A percentile compares a stretch with the other conserved stretches of the same genome.
phyloP scores from a whole-genome alignment of 1,140 invertebrate species.

The Papilio dardanus region DNA sequence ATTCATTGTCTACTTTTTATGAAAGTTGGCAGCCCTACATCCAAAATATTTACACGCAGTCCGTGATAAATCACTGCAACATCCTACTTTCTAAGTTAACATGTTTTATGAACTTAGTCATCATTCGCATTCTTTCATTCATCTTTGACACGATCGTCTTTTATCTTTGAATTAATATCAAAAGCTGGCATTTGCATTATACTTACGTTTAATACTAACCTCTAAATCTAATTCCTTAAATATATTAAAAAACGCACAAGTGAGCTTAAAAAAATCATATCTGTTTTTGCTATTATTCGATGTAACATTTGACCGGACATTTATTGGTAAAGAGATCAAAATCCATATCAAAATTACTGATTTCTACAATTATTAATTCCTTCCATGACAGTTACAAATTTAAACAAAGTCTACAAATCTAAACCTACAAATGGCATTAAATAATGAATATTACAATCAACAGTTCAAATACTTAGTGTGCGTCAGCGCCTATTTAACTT shows the following conservation, averaged over 20 bases:
- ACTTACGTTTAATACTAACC: neutral
- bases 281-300: neutral
- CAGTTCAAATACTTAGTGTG: slow-evolving; percentile 42
- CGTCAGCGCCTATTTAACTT: slow-evolving; percentile 21
- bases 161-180: slow-evolving; percentile 4
- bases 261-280: neutral
- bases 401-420: neutral
- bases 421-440: slow-evolving; percentile 1
- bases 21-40: neutral
- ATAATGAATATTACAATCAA: slow-evolving; percentile 37
- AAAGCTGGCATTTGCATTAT: neutral
- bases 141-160: neutral
- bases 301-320: neutral
- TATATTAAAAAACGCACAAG: neutral
- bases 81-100: slow-evolving; percentile 54
- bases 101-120: slow-evolving; percentile 39
- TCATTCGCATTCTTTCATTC: slow-evolving; percentile 8
- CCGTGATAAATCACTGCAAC: slow-evolving; percentile 50
- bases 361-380: neutral
- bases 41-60: slow-evolving; percentile 17
- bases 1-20: neutral
- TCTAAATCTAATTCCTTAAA: slow-evolving; percentile 2
- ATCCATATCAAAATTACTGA: neutral
- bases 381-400: neutral
- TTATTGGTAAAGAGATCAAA: slow-evolving; percentile 8